phyloP scores from a whole-genome alignment of 2,888 invertebrate species.

The Xestia c-nigrum region DNA sequence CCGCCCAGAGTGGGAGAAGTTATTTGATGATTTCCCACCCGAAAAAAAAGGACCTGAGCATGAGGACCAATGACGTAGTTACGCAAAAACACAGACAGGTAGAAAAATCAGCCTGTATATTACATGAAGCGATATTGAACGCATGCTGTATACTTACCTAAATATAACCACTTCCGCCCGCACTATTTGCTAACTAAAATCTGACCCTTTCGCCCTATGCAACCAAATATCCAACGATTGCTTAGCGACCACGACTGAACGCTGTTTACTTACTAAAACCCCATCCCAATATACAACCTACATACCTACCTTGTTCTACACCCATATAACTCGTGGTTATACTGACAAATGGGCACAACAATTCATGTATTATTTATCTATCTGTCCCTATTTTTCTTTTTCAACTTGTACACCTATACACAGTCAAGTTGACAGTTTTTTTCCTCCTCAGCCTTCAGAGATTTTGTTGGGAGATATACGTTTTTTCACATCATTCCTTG shows the following conservation, averaged over 20 bases:
- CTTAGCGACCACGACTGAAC: slow-evolving; percentile 21
- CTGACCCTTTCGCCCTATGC: slow-evolving; percentile 8
- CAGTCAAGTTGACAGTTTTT: slow-evolving; percentile 55
- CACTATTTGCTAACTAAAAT: slow-evolving; percentile 29
- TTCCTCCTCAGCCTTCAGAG: slow-evolving; percentile 39
- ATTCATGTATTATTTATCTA: slow-evolving; percentile 78
- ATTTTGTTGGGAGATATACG: slow-evolving; percentile 55
- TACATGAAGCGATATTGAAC: not conserved
- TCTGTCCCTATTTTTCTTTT: slow-evolving; percentile 73
- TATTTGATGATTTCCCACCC: too few relatives aligned
- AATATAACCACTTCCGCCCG: not conserved
- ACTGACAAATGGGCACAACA: slow-evolving; percentile 66
- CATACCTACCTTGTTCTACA: slow-evolving; percentile 34
- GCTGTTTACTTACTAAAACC: slow-evolving; percentile 35
- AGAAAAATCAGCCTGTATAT: not conserved
- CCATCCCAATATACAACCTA: slow-evolving; percentile 10
- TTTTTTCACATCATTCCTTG: slow-evolving; percentile 46
- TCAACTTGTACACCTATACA: slow-evolving; percentile 59
- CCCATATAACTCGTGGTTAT: slow-evolving; percentile 54
- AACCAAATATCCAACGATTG: slow-evolving; percentile 39
- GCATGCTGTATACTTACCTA: not conserved
- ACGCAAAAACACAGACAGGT: too few relatives aligned
- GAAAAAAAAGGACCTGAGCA: too few relatives aligned
- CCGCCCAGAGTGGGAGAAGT: too few relatives aligned
- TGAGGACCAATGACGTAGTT: too few relatives aligned